Evolutionary conservation across 2,797 vertebrate species (phyloP), one percentile per base, ranked within the genome.

Genomic region (Acanthiza pusilla): DNA sequence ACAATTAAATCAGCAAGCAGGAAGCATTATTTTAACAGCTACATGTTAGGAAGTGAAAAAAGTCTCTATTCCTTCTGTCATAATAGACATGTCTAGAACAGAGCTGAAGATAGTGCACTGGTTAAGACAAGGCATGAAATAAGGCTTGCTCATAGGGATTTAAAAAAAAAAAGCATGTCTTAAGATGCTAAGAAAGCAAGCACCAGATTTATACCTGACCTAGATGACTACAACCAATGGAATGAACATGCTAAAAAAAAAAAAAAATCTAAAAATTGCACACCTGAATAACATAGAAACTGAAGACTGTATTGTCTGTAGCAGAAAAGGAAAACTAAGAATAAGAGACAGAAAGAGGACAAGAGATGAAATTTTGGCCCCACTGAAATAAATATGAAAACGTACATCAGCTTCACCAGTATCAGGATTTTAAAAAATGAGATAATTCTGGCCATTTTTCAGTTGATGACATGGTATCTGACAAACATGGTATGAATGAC

Each of bases 1-100:
- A 96, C 94, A 96, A 95, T 95, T 96, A 96, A 97, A 96, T 92
- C 94, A 96, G 89, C 89, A 91, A 95, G 91, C 78, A 96, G 89
- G 94, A 96, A 96, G 70, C 87, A 89, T 94, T 97, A 91, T 91
- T 95, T 96, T 92, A 96, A 96, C 87, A 93, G 87, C 86, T 92
- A 89, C 70, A 88, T 63, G 66, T 66, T 96, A 85, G 79, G 79
- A 93, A 96, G 58, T 66, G 66, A 89, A 96, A 92, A 83, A 78
- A 94, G 72, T 67, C 75, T 95, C 75, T 83, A 71, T 80, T 95
- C 91, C 94, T 94, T 92, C 95, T 95, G 91, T 91, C 91, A 91
- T 78, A 94, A 95, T 81, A 94, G 93, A 93, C 87, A 88, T 75
- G 92, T 62, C 91, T 95, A 89, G 82, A 89, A 77, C 75, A 72